These are phyloP conservation scores for Alosa alosa DNA, from an alignment of 2,113 vertebrate species.

Conservation along the genomic window DNA sequence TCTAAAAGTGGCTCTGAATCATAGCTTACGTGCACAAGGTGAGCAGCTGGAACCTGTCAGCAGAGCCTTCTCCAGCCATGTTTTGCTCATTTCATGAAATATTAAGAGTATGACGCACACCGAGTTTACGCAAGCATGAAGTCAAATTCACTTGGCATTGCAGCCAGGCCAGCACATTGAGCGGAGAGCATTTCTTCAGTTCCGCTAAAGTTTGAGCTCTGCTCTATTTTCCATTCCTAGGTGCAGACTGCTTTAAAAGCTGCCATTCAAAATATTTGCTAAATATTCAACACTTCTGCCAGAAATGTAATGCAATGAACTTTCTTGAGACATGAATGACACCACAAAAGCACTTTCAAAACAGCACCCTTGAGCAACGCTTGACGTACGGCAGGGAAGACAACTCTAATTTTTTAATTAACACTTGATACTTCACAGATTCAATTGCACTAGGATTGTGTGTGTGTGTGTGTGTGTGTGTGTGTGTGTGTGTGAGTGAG, in stretches of 20 bases:
- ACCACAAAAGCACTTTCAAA: neutral
- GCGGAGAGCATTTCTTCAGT: neutral
- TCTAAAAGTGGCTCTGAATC: neutral
- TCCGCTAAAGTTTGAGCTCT: neutral
- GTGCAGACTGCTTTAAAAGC: neutral
- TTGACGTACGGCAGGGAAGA: neutral
- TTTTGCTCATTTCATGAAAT: conserved; percentile 51
- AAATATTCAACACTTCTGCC: neutral
- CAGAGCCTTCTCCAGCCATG: conserved; percentile 8
- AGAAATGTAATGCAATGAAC: neutral
- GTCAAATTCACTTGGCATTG: neutral
- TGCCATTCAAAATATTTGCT: neutral
- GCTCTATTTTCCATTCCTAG: neutral
- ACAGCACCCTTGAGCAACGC: neutral
- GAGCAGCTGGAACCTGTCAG: conserved; percentile 25
- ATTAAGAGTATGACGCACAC: conserved; percentile 47
- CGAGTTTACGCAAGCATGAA: neutral
- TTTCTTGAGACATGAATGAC: neutral
- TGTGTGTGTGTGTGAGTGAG: neutral
- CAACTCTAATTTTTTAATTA: neutral
- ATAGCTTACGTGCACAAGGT: neutral
- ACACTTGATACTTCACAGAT: neutral
- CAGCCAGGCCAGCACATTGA: neutral
- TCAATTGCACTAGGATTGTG: neutral
- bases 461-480: conserved; percentile 15